These are phyloP conservation scores for Orthonevra nobilis DNA, from an alignment of 2,888 invertebrate genomes.

Conservation along the genomic window DNA sequence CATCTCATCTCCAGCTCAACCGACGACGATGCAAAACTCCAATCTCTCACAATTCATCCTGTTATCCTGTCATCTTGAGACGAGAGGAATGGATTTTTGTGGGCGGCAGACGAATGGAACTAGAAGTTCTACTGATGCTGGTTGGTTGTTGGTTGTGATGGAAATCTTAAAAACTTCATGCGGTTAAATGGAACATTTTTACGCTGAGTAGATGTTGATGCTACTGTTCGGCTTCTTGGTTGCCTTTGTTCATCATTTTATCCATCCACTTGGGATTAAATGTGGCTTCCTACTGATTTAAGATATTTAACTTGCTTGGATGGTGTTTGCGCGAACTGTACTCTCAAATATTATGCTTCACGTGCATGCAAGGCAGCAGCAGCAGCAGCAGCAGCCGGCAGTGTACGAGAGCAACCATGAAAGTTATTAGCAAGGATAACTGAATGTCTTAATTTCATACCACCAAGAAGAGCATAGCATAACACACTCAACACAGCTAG, in stretches of 20 bases:
- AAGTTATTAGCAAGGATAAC: constrained; percentile 61
- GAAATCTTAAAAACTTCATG: constrained; percentile 67
- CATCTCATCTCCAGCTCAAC: constrained; percentile 54
- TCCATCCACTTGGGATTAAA: constrained; percentile 45
- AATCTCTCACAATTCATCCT: constrained; percentile 63
- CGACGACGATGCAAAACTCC: constrained; percentile 66
- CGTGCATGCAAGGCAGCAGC: constrained; percentile 20
- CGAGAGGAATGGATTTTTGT: constrained; percentile 59
- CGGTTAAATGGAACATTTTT: constrained; percentile 63
- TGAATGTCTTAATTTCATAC: constrained; percentile 53
- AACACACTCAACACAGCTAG: constrained; percentile 2
- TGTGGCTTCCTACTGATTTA: constrained; percentile 59
- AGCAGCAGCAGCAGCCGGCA: neutral
- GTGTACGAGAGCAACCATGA: neutral
- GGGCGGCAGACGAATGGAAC: no score
- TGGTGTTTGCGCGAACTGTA: constrained; percentile 15
- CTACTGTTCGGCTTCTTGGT: constrained; percentile 4
- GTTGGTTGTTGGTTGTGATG: constrained; percentile 26
- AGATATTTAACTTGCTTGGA: constrained; percentile 36
- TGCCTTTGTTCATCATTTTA: constrained; percentile 37
- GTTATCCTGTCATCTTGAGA: constrained; percentile 66
- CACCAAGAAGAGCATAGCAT: neutral
- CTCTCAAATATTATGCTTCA: neutral
- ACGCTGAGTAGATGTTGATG: constrained; percentile 20
- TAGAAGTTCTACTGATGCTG: constrained; percentile 9